Conservation (phyloP, 2,888 invertebrate species). For the Dryadula phaetusa region DNA sequence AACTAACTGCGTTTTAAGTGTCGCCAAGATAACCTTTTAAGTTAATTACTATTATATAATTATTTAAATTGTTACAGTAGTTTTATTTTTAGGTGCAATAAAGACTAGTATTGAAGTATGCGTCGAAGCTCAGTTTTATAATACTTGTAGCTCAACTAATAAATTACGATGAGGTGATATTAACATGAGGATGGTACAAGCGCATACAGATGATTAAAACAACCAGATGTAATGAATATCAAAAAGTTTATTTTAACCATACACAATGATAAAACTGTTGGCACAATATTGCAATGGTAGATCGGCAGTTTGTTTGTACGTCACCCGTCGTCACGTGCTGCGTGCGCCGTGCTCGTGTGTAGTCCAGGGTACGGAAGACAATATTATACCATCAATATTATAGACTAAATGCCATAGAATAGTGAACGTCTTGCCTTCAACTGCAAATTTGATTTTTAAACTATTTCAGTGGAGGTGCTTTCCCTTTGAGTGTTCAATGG, state of each 20-base stretch:
- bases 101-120: background rate
- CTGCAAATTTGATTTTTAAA: background rate
- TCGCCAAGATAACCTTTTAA: too few species aligned
- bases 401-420: conserved; percentile 2
- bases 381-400: conserved; percentile 28
- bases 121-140: background rate
- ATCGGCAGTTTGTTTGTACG: conserved; percentile 36
- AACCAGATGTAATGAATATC: conserved; percentile 63
- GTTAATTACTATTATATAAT: too few species aligned
- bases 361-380: conserved; percentile 18
- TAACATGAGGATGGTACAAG: conserved; percentile 7
- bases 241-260: conserved; percentile 78
- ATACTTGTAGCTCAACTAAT: background rate
- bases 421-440: conserved; percentile 5
- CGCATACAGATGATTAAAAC: conserved; percentile 42
- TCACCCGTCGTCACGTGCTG: conserved; percentile 3
- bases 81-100: too few species aligned
- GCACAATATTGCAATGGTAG: conserved; percentile 67
- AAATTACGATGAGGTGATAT: conserved; percentile 4
- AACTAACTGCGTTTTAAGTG: too few species aligned
- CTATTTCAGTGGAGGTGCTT: conserved; percentile 14
- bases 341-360: background rate
- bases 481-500: background rate
- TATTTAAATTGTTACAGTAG: too few species aligned
- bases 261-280: conserved; percentile 69